These are phyloP conservation scores for Aporophyla nigra DNA, from an alignment of 2,888 invertebrate genomes.

Conservation along the genomic window DNA sequence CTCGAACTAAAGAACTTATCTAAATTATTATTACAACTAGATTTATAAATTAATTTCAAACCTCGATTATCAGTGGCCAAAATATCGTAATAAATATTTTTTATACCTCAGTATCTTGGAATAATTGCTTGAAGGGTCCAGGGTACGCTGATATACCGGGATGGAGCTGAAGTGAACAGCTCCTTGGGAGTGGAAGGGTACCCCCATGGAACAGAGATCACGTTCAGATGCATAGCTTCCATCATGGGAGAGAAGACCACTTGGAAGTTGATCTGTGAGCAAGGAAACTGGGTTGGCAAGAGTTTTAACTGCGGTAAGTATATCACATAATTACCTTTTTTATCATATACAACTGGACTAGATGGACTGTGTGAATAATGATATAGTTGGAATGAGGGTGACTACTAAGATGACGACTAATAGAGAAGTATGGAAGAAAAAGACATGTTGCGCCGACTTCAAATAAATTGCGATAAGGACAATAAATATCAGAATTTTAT, in stretches of 20 bases:
- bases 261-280: conserved; percentile 96
- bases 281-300: conserved; percentile 96
- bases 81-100: conserved; percentile 18
- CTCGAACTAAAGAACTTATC: not conserved
- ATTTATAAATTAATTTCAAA: not conserved
- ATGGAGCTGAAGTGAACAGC: conserved; percentile 93
- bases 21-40: too few relatives aligned
- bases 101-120: conserved; percentile 50
- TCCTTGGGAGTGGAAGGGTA: conserved; percentile 92
- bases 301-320: conserved; percentile 94
- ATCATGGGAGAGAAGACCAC: conserved; percentile 95
- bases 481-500: too few relatives aligned
- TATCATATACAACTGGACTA: too few relatives aligned
- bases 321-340: too few relatives aligned
- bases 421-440: too few relatives aligned
- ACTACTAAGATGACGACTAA: too few relatives aligned
- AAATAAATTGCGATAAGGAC: too few relatives aligned
- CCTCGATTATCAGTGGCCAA: conserved; percentile 38
- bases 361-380: too few relatives aligned
- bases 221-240: conserved; percentile 95
- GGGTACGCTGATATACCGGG: conserved; percentile 94
- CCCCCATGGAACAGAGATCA: conserved; percentile 95
- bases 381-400: too few relatives aligned
- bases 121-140: conserved; percentile 90
- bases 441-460: too few relatives aligned